phyloP scores from a whole-genome alignment of 2,888 invertebrate species.

The Darwinula stevensoni region DNA sequence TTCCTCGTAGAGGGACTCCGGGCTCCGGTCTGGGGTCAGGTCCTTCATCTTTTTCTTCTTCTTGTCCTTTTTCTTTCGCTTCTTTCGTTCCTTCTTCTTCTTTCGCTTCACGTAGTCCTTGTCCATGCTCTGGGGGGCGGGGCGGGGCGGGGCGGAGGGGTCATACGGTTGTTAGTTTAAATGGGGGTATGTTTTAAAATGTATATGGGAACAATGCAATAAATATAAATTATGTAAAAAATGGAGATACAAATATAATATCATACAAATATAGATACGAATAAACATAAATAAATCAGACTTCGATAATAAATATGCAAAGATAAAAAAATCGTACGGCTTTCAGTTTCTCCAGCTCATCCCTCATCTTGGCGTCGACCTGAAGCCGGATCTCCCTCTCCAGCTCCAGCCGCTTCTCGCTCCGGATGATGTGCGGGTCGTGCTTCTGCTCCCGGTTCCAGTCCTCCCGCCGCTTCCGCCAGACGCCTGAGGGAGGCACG shows the following conservation, averaged over 20 bases:
- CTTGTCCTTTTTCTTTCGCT: slow-evolving; percentile 59
- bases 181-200: neutral
- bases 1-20: slow-evolving; percentile 73
- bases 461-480: slow-evolving; percentile 48
- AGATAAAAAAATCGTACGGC: too few relatives aligned
- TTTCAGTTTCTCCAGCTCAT: slow-evolving; percentile 27
- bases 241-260: too few relatives aligned
- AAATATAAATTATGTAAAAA: too few relatives aligned
- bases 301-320: too few relatives aligned
- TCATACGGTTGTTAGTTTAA: neutral
- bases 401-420: slow-evolving; percentile 49
- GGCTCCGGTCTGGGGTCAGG: slow-evolving; percentile 55
- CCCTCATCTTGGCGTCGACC: slow-evolving; percentile 31
- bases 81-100: slow-evolving; percentile 28
- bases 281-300: too few relatives aligned
- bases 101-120: slow-evolving; percentile 32
- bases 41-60: slow-evolving; percentile 75
- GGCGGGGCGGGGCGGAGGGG: too few relatives aligned
- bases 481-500: slow-evolving; percentile 26
- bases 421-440: slow-evolving; percentile 50
- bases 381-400: slow-evolving; percentile 48
- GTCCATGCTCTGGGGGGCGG: slow-evolving; percentile 10
- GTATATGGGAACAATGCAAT: too few relatives aligned
- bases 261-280: too few relatives aligned
- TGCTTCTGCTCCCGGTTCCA: slow-evolving; percentile 40